Percentiles rank a stretch among this genome's conserved stretches.
These are phyloP conservation scores for Manduca sexta DNA, from an alignment of 1,140 invertebrate species.

Conservation along the genomic window DNA sequence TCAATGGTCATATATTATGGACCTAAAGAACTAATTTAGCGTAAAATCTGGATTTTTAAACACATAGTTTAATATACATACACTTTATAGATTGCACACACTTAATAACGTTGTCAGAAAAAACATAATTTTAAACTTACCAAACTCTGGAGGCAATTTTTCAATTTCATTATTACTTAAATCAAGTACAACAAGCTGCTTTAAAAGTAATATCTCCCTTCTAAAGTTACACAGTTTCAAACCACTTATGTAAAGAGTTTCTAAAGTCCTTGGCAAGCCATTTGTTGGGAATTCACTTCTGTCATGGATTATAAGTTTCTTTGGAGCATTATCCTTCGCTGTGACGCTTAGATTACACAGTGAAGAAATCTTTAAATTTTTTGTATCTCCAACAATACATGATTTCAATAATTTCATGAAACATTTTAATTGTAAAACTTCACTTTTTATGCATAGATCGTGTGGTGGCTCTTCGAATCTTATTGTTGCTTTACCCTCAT, in stretches of 20 bases:
- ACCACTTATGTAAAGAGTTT: conserved; percentile 74
- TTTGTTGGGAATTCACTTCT: conserved; percentile 79
- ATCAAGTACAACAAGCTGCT: conserved; percentile 80
- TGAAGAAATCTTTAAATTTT: conserved; percentile 38
- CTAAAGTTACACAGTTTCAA: conserved; percentile 78
- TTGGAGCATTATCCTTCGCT: conserved; percentile 68
- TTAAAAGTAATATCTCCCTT: conserved; percentile 78
- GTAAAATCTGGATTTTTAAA: too few relatives aligned
- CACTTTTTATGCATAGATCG: conserved; percentile 80
- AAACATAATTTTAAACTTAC: not conserved
- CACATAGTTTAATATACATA: too few relatives aligned
- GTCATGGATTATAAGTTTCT: conserved; percentile 77
- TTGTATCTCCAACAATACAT: conserved; percentile 75
- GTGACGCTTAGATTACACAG: conserved; percentile 73
- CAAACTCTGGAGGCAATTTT: conserved; percentile 78
- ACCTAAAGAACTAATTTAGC: too few relatives aligned
- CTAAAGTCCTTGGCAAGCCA: conserved; percentile 79
- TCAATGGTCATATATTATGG: too few relatives aligned
- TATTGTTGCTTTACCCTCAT: conserved; percentile 83
- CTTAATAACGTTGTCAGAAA: too few relatives aligned
- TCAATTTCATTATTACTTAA: conserved; percentile 84
- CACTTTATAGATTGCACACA: too few relatives aligned
- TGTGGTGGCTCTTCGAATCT: conserved; percentile 80
- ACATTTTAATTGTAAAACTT: conserved; percentile 78
- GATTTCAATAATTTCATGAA: conserved; percentile 79